A percentile compares a stretch with the other conserved stretches of the same genome.
Conservation (phyloP, 2,113 vertebrate genomes). For the Oxyruncus cristatus region DNA sequence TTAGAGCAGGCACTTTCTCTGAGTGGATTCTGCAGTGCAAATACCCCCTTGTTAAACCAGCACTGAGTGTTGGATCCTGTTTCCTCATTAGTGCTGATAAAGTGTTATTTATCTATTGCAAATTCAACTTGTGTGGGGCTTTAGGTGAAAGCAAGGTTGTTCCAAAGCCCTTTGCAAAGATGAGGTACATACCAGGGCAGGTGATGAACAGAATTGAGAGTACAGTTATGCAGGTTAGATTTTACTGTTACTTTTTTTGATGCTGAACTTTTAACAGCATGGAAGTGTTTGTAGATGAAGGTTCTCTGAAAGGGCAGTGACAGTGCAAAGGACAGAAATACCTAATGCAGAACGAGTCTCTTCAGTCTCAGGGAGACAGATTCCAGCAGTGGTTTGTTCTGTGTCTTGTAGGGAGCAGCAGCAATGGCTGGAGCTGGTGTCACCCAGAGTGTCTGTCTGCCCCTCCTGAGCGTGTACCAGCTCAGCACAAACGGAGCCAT, state of each 20-base stretch:
- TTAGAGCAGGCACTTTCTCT: neutral
- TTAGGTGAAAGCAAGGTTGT: neutral
- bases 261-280: neutral
- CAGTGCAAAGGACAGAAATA: neutral
- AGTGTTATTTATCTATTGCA: neutral
- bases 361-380: neutral
- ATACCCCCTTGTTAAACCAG: neutral
- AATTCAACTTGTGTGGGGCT: neutral
- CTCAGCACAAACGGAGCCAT: conserved; percentile 82
- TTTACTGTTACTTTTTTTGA: neutral
- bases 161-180: neutral
- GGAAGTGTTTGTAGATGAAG: neutral
- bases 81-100: neutral
- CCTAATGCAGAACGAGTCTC: neutral
- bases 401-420: conserved; percentile 82
- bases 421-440: conserved; percentile 93
- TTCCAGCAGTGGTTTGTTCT: neutral
- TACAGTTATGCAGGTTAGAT: neutral
- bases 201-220: neutral
- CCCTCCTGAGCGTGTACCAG: conserved; percentile 93
- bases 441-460: conserved; percentile 91
- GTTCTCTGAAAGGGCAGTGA: neutral
- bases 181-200: neutral
- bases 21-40: neutral
- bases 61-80: neutral